Evolutionary conservation across 2,888 invertebrate species (phyloP), one percentile per base, ranked within the genome.

Genomic region (Ophraella communa): DNA sequence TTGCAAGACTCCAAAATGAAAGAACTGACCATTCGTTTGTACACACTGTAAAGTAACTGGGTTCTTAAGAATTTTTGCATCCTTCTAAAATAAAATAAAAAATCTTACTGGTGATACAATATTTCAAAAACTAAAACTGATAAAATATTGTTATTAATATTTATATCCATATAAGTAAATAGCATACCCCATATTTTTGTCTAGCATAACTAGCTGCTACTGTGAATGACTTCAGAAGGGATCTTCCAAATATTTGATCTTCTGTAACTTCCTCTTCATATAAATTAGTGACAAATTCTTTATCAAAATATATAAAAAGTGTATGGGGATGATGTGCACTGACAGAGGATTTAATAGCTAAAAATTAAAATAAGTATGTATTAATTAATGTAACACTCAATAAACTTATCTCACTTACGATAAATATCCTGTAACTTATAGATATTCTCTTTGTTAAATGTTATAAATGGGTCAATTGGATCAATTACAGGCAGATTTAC

Each of bases 41-140:
- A 96, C 85, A 77, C 91, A 90, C 79, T 96, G 96, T 2, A 95
- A 83, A 44, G 89, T 89, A 56, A 96, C 84, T 4, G 96, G 96
- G 74, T 90, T 86, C 1, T 91, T 89, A 35, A 95, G 83, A 63
- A 86, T 84, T 77, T 85, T 85, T 3, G 88, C 85, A 72, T 88
- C 80, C 52, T 85, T 84, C 89, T 90, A 71, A 66, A 62, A 68
- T 60, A 47, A 21, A 67, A 52, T 35, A 53, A n/a, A 27, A 23
- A 11, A 24, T 47, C 2, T 30, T 30, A n/a, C n/a, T n/a, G n/a
- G n/a, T n/a, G n/a, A n/a, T 30, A 8, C 11, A 30, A 30, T 11
- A 30, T 10, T 30, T 30, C 10, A 11, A 30, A 30, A 10, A 10
- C 8, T 3, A 30, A 10, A 11, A 11, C 8, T 11, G 8, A 2